These are phyloP conservation scores for Alviniconcha strummeri DNA, from an alignment of 2,888 invertebrate species.

Conservation along the genomic window DNA sequence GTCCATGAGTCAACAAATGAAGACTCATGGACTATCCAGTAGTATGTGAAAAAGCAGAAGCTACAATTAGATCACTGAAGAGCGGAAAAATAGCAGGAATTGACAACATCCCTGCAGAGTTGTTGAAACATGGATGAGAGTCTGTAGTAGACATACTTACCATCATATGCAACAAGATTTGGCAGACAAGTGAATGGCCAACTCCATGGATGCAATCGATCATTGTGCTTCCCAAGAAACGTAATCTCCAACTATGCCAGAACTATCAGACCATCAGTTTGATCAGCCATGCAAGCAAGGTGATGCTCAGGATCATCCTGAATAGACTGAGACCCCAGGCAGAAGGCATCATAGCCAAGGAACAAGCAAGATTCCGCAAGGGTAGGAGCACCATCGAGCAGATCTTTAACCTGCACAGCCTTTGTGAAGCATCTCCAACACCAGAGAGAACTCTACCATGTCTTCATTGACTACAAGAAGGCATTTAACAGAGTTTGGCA, in stretches of 20 bases:
- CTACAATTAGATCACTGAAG: constrained; percentile 18
- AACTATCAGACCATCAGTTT: constrained; percentile 22
- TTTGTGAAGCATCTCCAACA: constrained; percentile 25
- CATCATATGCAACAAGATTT: constrained; percentile 4
- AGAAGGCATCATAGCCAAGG: background rate
- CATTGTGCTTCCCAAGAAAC: background rate
- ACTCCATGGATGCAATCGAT: background rate
- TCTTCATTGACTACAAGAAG: constrained; percentile 26
- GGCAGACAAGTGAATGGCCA: constrained; percentile 13
- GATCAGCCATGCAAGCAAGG: constrained; percentile 15
- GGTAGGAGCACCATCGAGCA: constrained; percentile 22
- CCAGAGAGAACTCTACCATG: constrained; percentile 21
- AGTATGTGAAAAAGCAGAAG: constrained; percentile 10
- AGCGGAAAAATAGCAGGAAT: constrained; percentile 19
- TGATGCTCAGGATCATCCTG: constrained; percentile 3
- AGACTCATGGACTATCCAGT: background rate
- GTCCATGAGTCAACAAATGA: background rate
- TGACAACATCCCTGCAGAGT: constrained; percentile 22
- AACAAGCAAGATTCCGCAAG: constrained; percentile 2
- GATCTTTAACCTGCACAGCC: constrained; percentile 5
- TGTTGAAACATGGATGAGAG: constrained; percentile 10
- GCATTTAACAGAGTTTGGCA: constrained; percentile 27
- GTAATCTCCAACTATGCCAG: constrained; percentile 6
- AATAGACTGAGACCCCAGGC: background rate
- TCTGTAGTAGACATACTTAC: background rate